phyloP scores from a whole-genome alignment of 1,140 invertebrate genomes.

The Ceratina calcarata region DNA sequence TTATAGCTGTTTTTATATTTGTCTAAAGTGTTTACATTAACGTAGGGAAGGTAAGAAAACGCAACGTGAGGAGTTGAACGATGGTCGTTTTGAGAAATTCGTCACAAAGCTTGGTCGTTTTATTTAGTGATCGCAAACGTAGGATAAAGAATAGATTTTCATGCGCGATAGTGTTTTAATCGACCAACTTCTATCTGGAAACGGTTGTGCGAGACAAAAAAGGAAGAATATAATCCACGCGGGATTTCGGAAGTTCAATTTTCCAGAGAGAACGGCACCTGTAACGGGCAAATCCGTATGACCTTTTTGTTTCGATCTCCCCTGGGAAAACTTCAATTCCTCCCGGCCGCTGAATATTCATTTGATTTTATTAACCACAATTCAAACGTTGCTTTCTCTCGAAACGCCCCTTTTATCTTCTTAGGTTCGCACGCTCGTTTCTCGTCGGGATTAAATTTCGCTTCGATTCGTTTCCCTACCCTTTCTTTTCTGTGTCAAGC shows the following conservation, averaged over 20 bases:
- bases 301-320: conserved; percentile 63
- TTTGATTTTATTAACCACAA: conserved; percentile 66
- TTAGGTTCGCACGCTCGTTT: conserved; percentile 50
- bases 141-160: conserved; percentile 5
- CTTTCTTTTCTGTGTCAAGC: conserved; percentile 4
- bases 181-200: conserved; percentile 54
- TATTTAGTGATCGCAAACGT: too few relatives aligned
- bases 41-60: neutral
- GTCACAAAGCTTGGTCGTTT: too few relatives aligned
- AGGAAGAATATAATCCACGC: conserved; percentile 24
- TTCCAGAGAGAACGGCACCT: conserved; percentile 37
- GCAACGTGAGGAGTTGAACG: too few relatives aligned
- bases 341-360: conserved; percentile 60
- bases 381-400: conserved; percentile 58
- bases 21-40: neutral
- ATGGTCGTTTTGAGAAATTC: too few relatives aligned
- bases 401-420: conserved; percentile 56
- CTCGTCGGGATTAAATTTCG: conserved; percentile 55
- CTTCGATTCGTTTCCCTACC: conserved; percentile 22
- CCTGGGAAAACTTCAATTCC: conserved; percentile 57
- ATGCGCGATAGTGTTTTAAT: conserved; percentile 44
- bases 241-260: conserved; percentile 64
- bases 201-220: conserved; percentile 28
- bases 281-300: conserved; percentile 56
- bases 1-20: neutral